Conservation (phyloP, 2,888 invertebrate genomes). For the Bimastos eiseni region DNA sequence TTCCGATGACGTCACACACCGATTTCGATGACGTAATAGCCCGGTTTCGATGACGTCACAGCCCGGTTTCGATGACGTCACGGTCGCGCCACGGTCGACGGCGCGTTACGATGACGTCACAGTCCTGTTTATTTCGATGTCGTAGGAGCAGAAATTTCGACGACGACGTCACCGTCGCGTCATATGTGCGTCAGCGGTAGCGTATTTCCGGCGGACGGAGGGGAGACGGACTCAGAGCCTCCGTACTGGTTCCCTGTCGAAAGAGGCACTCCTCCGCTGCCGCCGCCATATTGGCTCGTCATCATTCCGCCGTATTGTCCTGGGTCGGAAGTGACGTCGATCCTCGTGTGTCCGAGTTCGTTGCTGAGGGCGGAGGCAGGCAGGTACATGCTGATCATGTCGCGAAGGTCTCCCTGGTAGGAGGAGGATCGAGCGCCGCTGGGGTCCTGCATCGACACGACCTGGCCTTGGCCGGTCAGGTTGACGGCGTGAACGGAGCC, state of each 20-base stretch:
- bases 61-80: neutral
- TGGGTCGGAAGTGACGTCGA: conserved; percentile 18
- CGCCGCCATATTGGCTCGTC: conserved; percentile 9
- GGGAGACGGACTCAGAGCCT: neutral
- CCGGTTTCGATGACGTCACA: neutral
- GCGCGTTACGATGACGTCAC: neutral
- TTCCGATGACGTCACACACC: neutral
- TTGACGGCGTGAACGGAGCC: neutral
- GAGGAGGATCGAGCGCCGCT: neutral
- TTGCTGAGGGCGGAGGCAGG: conserved; percentile 47
- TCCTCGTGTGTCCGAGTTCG: neutral
- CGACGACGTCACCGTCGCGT: conserved; percentile 1
- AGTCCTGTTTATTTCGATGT: neutral
- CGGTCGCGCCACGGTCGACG: neutral
- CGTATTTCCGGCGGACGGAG: neutral
- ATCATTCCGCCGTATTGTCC: conserved; percentile 8
- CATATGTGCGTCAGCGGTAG: conserved; percentile 28
- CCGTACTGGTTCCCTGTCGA: neutral
- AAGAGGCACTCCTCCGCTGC: neutral
- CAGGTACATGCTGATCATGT: conserved; percentile 79
- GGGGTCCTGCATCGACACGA: neutral
- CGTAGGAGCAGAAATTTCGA: neutral
- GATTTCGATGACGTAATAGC: neutral
- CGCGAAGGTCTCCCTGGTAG: conserved; percentile 68
- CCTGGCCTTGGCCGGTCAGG: neutral